Percentiles rank a stretch among this genome's conserved stretches.
phyloP scores from a whole-genome alignment of 2,113 vertebrate species.

The Anoura caudifer region DNA sequence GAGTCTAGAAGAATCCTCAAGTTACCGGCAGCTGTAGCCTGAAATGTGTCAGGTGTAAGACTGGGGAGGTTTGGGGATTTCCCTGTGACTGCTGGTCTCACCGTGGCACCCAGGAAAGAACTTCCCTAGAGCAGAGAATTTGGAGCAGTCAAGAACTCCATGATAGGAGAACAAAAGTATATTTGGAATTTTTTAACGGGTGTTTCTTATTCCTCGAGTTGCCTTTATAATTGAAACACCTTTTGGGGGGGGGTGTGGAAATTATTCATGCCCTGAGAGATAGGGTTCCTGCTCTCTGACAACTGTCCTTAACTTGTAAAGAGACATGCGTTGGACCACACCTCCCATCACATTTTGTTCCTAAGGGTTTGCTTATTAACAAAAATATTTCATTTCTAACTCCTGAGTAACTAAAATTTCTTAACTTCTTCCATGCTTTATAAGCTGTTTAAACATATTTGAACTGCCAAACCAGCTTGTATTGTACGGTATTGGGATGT shows the following conservation, averaged over 20 bases:
- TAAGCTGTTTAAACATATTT: neutral
- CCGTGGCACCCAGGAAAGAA: neutral
- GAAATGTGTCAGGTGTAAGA: too few species aligned
- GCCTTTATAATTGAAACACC: neutral
- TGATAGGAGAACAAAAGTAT: neutral
- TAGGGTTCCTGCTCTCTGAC: neutral
- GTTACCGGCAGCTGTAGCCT: neutral
- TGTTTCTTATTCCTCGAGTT: neutral
- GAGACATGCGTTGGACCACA: neutral
- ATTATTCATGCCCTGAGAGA: neutral
- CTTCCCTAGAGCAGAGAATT: neutral
- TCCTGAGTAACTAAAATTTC: neutral
- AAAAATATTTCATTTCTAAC: constrained; percentile 1
- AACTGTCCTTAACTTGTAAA: neutral
- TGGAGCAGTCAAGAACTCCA: neutral
- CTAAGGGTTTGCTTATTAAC: neutral
- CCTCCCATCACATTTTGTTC: neutral
- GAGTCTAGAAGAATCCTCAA: neutral
- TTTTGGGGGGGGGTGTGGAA: neutral
- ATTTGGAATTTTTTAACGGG: neutral
- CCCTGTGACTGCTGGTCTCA: neutral
- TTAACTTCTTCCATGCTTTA: neutral
- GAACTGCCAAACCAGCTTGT: neutral
- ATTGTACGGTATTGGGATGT: neutral
- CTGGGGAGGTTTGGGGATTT: neutral